Evolutionary conservation across 2,797 vertebrate genomes (phyloP), one percentile per base, ranked within the genome.

Genomic region (Notolabrus celidotus): DNA sequence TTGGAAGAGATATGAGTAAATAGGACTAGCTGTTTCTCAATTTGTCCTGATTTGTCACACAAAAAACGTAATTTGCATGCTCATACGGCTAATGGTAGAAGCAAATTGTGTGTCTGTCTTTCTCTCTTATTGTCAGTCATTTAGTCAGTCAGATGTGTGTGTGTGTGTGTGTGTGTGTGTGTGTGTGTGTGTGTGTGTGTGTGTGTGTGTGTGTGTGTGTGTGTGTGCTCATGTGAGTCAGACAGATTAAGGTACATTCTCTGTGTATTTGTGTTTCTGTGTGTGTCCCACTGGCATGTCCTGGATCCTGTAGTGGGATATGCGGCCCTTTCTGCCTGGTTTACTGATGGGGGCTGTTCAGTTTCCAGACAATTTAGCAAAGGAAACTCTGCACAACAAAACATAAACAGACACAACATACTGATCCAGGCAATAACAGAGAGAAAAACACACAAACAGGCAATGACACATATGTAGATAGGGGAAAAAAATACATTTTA

Each of bases 341-440:
- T 95, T 96, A 92, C 95, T 96, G 94, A 95, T 94, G 87, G 82
- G 93, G 92, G 90, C 93, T 92, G 86, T 74, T 94, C 88, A 89
- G 92, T 93, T 96, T 93, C 93, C 94, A 94, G 92, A 94, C 94
- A 92, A 95, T 96, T 96, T 96, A 95, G 93, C 94, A 93, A 92
- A 87, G 83, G 87, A 95, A 92, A 91, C 85, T 85, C 84, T 92
- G 85, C 90, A 91, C 93, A 89, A 87, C 89, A 92, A 94, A 46
- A 92, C 87, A 93, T 89, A 95, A 94, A 92, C 42, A 94, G 92
- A 92, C 90, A 80, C 43, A 46, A 46, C 61, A 67, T 39, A 80
- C 85, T 80, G 88, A 90, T 61, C 43, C 89, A 74, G 85, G 79
- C 10, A 77, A 82, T 91, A 82, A 85, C 50, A 57, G 71, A 70